phyloP scores from a whole-genome alignment of 2,888 invertebrate genomes.

The Ryuthela nishihirai region DNA sequence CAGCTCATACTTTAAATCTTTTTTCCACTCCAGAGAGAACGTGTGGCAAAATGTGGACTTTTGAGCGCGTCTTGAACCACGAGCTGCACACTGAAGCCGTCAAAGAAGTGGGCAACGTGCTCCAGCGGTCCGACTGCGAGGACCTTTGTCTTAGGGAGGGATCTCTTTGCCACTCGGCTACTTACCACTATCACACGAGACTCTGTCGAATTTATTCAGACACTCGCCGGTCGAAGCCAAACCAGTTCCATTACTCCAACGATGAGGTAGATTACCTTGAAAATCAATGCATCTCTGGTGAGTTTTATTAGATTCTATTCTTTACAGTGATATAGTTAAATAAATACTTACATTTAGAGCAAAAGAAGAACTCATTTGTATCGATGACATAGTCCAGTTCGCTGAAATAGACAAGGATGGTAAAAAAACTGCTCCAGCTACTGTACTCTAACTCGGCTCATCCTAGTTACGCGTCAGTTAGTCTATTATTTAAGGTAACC shows the following conservation, averaged over 20 bases:
- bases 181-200: conserved; percentile 53
- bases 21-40: conserved; percentile 45
- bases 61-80: conserved; percentile 55
- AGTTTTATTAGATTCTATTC: too few relatives aligned
- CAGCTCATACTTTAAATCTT: too few relatives aligned
- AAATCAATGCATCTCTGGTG: conserved; percentile 57
- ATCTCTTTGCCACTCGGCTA: conserved; percentile 55
- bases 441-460: too few relatives aligned
- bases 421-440: too few relatives aligned
- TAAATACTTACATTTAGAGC: too few relatives aligned
- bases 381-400: too few relatives aligned
- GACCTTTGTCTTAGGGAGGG: conserved; percentile 54
- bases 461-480: too few relatives aligned
- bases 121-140: conserved; percentile 54
- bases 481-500: too few relatives aligned
- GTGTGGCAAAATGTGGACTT: conserved; percentile 53
- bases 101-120: conserved; percentile 52
- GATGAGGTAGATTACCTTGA: conserved; percentile 57
- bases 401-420: too few relatives aligned
- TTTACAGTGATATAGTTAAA: too few relatives aligned
- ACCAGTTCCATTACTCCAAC: conserved; percentile 51
- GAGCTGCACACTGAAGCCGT: conserved; percentile 53
- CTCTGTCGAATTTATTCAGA: conserved; percentile 55
- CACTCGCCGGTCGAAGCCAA: conserved; percentile 55
- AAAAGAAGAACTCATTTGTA: too few relatives aligned